phyloP scores from a whole-genome alignment of 2,113 vertebrate species.

The Speoplatyrhinus poulsoni region DNA sequence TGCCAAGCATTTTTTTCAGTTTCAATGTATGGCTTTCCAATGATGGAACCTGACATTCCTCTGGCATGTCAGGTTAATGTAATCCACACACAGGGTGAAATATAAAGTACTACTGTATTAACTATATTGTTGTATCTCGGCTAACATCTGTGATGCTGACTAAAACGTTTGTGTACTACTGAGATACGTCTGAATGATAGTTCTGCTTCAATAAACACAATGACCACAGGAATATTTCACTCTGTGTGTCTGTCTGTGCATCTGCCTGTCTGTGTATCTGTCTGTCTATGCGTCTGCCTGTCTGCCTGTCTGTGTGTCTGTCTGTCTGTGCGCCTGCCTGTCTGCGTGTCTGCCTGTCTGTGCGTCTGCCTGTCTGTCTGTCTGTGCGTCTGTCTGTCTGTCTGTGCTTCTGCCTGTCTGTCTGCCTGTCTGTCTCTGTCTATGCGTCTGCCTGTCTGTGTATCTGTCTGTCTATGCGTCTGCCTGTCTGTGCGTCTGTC shows the following conservation, averaged over 20 bases:
- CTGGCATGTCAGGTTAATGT: too few species aligned
- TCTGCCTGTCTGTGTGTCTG: background rate
- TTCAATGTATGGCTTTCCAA: too few species aligned
- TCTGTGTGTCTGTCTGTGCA: background rate
- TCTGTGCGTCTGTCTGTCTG: background rate
- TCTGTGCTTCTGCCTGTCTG: too few species aligned
- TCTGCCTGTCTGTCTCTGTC: background rate
- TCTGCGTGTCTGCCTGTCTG: background rate
- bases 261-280: background rate
- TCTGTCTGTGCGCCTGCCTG: too few species aligned
- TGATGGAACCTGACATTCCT: too few species aligned
- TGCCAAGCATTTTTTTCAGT: too few species aligned
- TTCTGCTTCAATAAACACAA: background rate
- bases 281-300: background rate
- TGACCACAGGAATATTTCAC: background rate
- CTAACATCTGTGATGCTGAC: too few species aligned
- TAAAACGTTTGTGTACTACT: too few species aligned
- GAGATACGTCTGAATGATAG: background rate
- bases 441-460: background rate
- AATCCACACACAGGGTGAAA: too few species aligned
- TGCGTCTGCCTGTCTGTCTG: background rate
- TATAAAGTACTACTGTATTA: too few species aligned
- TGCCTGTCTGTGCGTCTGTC: background rate
- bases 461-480: background rate
- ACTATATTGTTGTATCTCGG: too few species aligned